phyloP scores from a whole-genome alignment of 2,113 vertebrate species.

The Aptenodytes patagonicus region DNA sequence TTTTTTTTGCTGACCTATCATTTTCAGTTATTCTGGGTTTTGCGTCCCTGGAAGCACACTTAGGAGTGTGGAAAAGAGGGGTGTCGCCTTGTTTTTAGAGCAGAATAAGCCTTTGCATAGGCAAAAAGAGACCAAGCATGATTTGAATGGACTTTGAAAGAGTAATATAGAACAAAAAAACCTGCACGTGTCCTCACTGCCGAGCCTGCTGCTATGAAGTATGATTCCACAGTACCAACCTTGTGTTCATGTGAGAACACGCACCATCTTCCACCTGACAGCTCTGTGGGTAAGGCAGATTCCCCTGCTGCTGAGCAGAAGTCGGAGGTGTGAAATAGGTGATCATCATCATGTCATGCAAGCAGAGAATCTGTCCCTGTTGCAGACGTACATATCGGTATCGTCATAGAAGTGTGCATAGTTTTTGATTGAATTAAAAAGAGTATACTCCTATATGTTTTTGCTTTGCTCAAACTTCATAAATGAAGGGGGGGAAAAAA shows the following conservation, averaged over 20 bases:
- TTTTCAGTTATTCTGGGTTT: not conserved
- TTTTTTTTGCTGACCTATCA: not conserved
- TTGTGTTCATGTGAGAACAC: rapidly evolving
- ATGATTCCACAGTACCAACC: not conserved
- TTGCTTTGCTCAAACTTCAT: not conserved
- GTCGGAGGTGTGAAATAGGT: not conserved
- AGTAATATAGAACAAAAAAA: not conserved
- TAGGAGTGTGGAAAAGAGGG: not conserved
- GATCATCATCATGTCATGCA: not conserved
- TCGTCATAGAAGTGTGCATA: rapidly evolving
- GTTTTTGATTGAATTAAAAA: not conserved
- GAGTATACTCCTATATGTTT: not conserved
- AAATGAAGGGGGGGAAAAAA: not conserved
- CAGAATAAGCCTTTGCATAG: not conserved
- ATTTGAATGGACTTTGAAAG: not conserved
- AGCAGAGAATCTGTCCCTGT: not conserved
- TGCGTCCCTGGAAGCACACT: not conserved
- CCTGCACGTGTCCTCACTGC: not conserved
- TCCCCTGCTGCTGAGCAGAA: not conserved
- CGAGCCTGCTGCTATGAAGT: not conserved
- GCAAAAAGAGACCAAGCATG: not conserved
- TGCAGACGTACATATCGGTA: not conserved
- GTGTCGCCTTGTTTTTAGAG: not conserved
- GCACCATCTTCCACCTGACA: not conserved
- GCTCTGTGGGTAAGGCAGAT: not conserved